phyloP scores from a whole-genome alignment of 2,888 invertebrate species.

The Cerceris rybyensis region DNA sequence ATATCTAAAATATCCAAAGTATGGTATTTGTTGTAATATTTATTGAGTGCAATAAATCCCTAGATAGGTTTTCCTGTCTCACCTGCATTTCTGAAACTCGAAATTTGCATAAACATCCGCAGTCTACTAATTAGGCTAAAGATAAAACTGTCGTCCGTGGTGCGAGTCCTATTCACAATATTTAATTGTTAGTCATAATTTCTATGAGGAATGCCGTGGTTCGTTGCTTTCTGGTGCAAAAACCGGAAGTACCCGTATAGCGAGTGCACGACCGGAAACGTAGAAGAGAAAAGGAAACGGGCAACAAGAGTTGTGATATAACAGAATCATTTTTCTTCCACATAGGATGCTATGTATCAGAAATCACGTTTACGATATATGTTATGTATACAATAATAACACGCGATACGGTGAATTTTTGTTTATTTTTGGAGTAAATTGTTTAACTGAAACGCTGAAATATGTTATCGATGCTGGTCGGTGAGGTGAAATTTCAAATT shows the following conservation, averaged over 20 bases:
- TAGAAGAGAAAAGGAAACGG: constrained; percentile 30
- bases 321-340: constrained; percentile 14
- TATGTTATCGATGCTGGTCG: no score
- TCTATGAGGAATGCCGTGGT: constrained; percentile 56
- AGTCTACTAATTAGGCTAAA: constrained; percentile 56
- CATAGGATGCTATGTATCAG: background rate
- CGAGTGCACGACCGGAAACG: constrained; percentile 55
- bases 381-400: background rate
- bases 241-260: constrained; percentile 57
- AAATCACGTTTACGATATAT: background rate
- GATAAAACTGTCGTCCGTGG: constrained; percentile 36
- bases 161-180: constrained; percentile 18
- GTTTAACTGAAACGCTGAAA: no score
- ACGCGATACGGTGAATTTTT: background rate
- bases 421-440: no score
- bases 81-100: no score
- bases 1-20: no score
- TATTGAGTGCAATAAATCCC: no score
- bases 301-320: constrained; percentile 24
- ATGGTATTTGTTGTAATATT: no score
- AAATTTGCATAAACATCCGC: no score
- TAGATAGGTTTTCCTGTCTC: no score
- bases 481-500: no score
- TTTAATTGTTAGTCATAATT: constrained; percentile 15
- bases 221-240: constrained; percentile 56